phyloP scores from a whole-genome alignment of 2,797 vertebrate species.

The Dermochelys coriacea region DNA sequence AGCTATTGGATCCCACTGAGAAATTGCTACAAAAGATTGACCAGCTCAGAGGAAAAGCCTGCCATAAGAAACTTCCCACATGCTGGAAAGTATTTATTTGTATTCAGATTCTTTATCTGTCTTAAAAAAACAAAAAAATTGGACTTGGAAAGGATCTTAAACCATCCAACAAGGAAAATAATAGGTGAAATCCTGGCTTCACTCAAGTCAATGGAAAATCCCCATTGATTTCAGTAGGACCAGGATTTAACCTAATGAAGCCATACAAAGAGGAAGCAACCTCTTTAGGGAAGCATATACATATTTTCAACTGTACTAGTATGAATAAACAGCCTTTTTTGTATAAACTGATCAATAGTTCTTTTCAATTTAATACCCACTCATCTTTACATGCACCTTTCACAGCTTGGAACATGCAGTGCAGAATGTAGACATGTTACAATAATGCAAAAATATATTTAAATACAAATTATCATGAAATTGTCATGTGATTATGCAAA shows the following conservation, averaged over 20 bases:
- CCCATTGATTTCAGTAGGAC: background rate
- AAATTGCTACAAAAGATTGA: background rate
- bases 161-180: fast-evolving
- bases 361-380: background rate
- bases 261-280: too few species aligned
- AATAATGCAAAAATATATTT: background rate
- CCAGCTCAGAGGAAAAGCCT: background rate
- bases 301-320: fast-evolving
- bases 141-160: background rate
- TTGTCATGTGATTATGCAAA: background rate
- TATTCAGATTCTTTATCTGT: background rate
- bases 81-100: background rate
- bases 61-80: background rate
- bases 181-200: background rate
- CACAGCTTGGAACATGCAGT: background rate
- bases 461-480: background rate
- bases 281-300: background rate
- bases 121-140: background rate
- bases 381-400: background rate
- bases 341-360: background rate
- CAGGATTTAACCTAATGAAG: background rate
- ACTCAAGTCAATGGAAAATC: background rate
- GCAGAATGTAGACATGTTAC: background rate
- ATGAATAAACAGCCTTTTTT: background rate
- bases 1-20: background rate